Evolutionary conservation across 2,888 invertebrate species (phyloP).

Genomic region (Epiblema foenella): DNA sequence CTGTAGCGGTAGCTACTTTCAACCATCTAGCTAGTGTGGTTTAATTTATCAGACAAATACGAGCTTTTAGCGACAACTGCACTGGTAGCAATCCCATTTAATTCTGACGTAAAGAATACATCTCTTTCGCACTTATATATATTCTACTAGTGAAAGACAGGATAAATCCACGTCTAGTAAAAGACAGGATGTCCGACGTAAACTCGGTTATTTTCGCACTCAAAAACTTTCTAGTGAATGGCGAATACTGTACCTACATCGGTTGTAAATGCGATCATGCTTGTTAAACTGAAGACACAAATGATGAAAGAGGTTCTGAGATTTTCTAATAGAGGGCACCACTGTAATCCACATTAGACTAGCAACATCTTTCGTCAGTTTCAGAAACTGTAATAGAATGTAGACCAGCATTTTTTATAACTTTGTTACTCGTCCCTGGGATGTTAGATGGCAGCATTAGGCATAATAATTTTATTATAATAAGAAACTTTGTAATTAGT

Average conservation of each 20-base stretch:
- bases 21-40: no score
- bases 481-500: neutral
- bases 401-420: neutral
- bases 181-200: no score
- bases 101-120: no score
- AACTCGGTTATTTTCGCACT: no score
- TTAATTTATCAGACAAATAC: no score
- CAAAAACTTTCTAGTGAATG: neutral
- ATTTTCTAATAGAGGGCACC: conserved; percentile 8
- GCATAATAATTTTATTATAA: neutral
- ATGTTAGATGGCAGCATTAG: conserved; percentile 21
- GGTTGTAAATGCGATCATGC: neutral
- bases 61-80: no score
- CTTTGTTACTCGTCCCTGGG: neutral
- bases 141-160: no score
- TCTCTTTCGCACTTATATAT: no score
- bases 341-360: no score
- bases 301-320: neutral
- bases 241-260: neutral
- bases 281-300: neutral
- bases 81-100: no score
- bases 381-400: neutral
- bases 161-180: no score
- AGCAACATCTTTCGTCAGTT: conserved; percentile 11
- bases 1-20: no score